Base-by-base conservation (phyloP, 2,113 vertebrate species). In the Rafetus swinhoei region DNA sequence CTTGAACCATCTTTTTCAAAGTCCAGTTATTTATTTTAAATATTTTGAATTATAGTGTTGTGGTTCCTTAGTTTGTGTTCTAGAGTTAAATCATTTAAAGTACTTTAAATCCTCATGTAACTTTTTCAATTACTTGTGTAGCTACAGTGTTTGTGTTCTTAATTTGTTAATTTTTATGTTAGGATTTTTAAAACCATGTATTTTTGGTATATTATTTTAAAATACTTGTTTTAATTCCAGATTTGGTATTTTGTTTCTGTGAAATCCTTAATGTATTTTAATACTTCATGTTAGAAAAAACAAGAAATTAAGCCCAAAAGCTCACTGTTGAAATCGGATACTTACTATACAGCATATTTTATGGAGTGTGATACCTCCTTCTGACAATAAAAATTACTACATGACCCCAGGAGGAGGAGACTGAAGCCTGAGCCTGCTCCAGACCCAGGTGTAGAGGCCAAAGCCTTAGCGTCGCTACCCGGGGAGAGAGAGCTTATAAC, bases 1-100 rank as follows among this genome's bases (percentile, higher is more conserved):
- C 86, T 94, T 95, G 92, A 79, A 74, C 95, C 87, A 11, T 88
- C 35, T 77, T 60, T 18, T 16, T 79, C 50, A 81, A 84, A n/a
- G 79, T 65, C 77, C 50, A 65, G 4, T 56, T 59, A 39, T 81
- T 79, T 12, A 16, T 1, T 39, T 81, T 8, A 24, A 2, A 76
- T 82, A n/a, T 88, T 92, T 85, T 57, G 82, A 91, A 62, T 50
- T 74, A 4, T 52, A 77, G 69, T 14, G 5, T 50, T 29, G 59
- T 84, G 76, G 8, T 6, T 72, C 89, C 57, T 81, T 45, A 45
- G 25, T 5, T 53, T 52, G 0, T 57, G 5, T 88, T 29, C 32
- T 39, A 87, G 72, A 85, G 79, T 57, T 91, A 79, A 84, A 81
- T 79, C 85, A 77, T 24, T 62, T 92, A 3, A 81, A 19, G 9